phyloP scores from a whole-genome alignment of 2,797 vertebrate genomes.

The Odontamblyopus lacepedii region DNA sequence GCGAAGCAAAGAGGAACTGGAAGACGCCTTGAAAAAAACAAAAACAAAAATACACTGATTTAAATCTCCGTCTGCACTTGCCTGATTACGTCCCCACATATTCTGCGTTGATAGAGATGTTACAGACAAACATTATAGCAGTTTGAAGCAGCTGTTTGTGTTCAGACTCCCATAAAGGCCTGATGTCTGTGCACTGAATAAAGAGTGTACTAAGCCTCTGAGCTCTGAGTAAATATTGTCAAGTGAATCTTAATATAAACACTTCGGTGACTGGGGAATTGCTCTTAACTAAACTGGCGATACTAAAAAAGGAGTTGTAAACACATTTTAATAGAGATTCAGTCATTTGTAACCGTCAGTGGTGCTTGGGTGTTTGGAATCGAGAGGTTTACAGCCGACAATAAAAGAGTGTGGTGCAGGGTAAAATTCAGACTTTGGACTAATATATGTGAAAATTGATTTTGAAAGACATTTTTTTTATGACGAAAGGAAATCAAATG shows the following conservation, averaged over 20 bases:
- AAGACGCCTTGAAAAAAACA: neutral
- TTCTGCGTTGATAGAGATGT: slow-evolving; percentile 41
- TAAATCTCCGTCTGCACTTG: slow-evolving; percentile 33
- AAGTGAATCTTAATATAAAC: slow-evolving; percentile 3
- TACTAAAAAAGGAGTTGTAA: neutral
- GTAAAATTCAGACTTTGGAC: too few species aligned
- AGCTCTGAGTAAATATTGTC: slow-evolving; percentile 7
- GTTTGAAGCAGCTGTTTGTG: slow-evolving; percentile 48
- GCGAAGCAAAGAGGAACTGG: slow-evolving; percentile 40
- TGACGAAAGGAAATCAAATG: too few species aligned
- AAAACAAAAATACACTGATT: neutral
- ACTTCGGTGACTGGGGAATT: slow-evolving; percentile 4
- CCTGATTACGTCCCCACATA: slow-evolving; percentile 44
- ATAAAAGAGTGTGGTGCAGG: too few species aligned
- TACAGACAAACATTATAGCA: slow-evolving; percentile 40
- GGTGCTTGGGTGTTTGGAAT: neutral
- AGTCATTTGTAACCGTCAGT: neutral
- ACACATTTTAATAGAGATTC: neutral
- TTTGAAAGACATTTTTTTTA: too few species aligned
- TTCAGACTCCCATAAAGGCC: slow-evolving; percentile 6
- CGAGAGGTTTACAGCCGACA: too few species aligned
- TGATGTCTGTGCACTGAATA: slow-evolving; percentile 15
- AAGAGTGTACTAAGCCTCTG: neutral
- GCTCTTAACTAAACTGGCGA: neutral
- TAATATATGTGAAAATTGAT: too few species aligned